Evolutionary conservation across 2,797 vertebrate species (phyloP).

Genomic region (Ctenopoma multispine): DNA sequence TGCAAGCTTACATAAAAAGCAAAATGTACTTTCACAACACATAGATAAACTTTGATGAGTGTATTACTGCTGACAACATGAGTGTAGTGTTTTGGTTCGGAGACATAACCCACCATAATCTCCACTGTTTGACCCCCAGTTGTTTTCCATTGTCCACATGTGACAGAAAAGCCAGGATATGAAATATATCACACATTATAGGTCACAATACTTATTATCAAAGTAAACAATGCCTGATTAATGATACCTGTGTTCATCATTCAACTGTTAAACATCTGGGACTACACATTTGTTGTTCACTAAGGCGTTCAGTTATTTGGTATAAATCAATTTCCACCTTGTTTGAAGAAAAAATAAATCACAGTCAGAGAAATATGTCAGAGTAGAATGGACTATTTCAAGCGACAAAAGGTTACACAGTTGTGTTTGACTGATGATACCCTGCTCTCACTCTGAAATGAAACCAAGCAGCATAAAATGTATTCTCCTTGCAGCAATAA

Average conservation of each 20-base stretch:
- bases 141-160: not conserved
- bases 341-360: slow-evolving; percentile 29
- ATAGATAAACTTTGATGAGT: too few species aligned
- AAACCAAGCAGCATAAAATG: slow-evolving; percentile 1
- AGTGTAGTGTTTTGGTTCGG: not conserved
- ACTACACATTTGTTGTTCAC: not conserved
- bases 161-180: not conserved
- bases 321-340: slow-evolving; percentile 10
- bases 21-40: too few species aligned
- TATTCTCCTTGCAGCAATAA: slow-evolving; percentile 4
- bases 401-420: slow-evolving; percentile 7
- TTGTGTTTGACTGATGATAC: not conserved
- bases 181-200: not conserved
- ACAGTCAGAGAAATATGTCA: slow-evolving; percentile 4
- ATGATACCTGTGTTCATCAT: not conserved
- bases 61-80: too few species aligned
- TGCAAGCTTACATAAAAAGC: too few species aligned
- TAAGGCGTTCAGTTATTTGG: slow-evolving; percentile 1
- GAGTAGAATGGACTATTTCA: slow-evolving; percentile 19
- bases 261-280: not conserved
- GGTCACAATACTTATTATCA: not conserved
- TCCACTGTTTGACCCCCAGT: not conserved
- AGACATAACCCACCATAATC: not conserved
- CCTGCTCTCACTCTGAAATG: not conserved
- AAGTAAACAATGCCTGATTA: slow-evolving; percentile 7